A percentile compares a stretch with the other conserved stretches of the same genome.
These are phyloP conservation scores for Acleris emargana DNA, from an alignment of 2,888 invertebrate genomes.

Conservation along the genomic window DNA sequence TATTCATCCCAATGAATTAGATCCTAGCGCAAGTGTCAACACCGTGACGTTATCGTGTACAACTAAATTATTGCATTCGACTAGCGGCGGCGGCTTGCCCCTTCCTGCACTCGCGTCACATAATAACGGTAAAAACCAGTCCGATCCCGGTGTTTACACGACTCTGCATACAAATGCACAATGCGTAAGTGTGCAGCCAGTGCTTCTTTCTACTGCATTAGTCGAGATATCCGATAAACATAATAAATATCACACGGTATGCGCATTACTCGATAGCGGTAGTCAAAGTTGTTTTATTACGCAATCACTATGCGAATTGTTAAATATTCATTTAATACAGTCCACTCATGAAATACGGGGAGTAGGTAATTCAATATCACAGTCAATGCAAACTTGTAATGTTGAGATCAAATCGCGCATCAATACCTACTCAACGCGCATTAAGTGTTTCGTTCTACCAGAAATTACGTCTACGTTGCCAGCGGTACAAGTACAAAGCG, in stretches of 20 bases:
- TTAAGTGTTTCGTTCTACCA: constrained; percentile 1
- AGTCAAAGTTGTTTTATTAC: background rate
- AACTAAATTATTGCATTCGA: background rate
- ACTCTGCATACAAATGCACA: too few species aligned
- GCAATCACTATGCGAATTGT: background rate
- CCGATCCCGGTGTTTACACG: too few species aligned
- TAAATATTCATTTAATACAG: background rate
- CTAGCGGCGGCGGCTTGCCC: background rate
- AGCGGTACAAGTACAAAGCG: background rate
- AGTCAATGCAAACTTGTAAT: background rate
- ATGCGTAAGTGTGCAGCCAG: background rate
- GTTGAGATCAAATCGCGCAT: background rate
- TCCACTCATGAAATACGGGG: background rate
- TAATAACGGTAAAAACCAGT: background rate
- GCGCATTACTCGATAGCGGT: background rate
- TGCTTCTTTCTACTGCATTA: constrained; percentile 1
- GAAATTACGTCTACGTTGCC: background rate
- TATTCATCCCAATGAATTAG: background rate
- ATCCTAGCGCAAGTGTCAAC: background rate
- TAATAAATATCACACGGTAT: background rate
- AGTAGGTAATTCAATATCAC: background rate
- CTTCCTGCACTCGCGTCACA: background rate
- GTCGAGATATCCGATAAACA: constrained; percentile 1
- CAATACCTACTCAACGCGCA: background rate
- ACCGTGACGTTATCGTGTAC: background rate